Evolutionary conservation across 2,797 vertebrate genomes (phyloP).

Genomic region (Trematomus bernacchii): DNA sequence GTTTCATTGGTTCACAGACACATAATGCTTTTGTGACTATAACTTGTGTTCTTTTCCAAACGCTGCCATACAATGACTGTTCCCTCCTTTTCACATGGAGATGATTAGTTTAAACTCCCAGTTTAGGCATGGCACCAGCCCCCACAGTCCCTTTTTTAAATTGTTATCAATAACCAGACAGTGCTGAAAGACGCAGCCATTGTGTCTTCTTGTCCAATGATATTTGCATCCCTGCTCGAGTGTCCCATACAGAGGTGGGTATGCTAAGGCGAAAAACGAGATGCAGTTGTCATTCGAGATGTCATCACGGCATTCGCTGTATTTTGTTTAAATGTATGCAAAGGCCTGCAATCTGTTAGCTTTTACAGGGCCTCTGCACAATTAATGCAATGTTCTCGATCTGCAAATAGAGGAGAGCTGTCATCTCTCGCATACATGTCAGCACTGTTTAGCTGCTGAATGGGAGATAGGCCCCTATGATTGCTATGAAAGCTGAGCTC

Average conservation of each 20-base stretch:
- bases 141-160: conserved; percentile 54
- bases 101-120: conserved; percentile 46
- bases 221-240: conserved; percentile 46
- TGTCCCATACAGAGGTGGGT: conserved; percentile 18
- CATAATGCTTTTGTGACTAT: conserved; percentile 14
- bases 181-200: conserved; percentile 73
- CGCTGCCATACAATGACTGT: conserved; percentile 43
- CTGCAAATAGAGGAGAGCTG: conserved; percentile 67
- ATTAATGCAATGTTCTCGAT: conserved; percentile 68
- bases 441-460: conserved; percentile 68
- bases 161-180: conserved; percentile 73
- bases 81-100: conserved; percentile 46
- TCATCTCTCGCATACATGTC: conserved; percentile 70
- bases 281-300: conserved; percentile 62
- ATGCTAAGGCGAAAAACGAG: conserved; percentile 48
- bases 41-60: conserved; percentile 25
- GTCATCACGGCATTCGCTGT: conserved; percentile 55
- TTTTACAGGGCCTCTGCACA: conserved; percentile 51
- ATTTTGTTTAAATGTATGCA: conserved; percentile 55
- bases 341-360: conserved; percentile 61
- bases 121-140: conserved; percentile 51
- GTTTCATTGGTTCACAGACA: not conserved
- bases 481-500: conserved; percentile 81
- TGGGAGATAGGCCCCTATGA: conserved; percentile 67
- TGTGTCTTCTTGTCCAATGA: conserved; percentile 66